Evolutionary conservation across 2,113 vertebrate genomes (phyloP), one percentile per base, ranked within the genome.

Genomic region (Tragelaphus strepsiceros): DNA sequence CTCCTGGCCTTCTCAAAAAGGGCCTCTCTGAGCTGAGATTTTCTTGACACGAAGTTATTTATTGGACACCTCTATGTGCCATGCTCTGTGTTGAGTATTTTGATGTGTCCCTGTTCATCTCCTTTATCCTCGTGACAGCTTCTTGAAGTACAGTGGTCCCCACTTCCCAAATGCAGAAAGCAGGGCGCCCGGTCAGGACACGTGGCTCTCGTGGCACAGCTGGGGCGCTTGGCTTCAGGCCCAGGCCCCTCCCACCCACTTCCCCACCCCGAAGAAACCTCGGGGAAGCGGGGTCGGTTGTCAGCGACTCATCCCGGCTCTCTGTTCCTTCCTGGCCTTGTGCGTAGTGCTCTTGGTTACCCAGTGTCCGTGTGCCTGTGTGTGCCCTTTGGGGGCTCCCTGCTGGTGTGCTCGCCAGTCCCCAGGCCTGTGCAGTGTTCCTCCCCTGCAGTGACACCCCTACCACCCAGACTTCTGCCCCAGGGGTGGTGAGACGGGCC

Each of bases 21-120:
- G 86, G 67, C 74, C 39, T 94, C 35, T 53, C 53, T 49, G 35
- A 61, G 78, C 15, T 91, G 3, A 94, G 92, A 80, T 56, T 93
- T 74, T 80, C 87, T 86, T 86, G 51, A 95, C 92, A 81, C 35
- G 78, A 90, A 61, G 24, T 88, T 96, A 97, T 97, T 94, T 96
- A 93, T 71, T 74, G 46, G 92, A 74, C 67, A 95, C 86, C 59
- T 97, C 85, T 80, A 0, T 91, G 86, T 94, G 89, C 88, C 97
- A 91, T 35, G 82, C 91, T 97, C 88, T 46, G 26, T 92, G 89
- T 91, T 14, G 54, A 89, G 49, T 87, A 39, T 82, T 85, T 67
- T 88, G 90, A 53, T 83, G 19, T 85, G 51, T 77, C 56, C 64
- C 90, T 71, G 0, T 80, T 86, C 58, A 30, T 56, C 61, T 82